Evolutionary conservation across 64 coral and sea anemone genomes (phyloP), one percentile per base, ranked within the genome.

Genomic region (Platygyra sinensis): DNA sequence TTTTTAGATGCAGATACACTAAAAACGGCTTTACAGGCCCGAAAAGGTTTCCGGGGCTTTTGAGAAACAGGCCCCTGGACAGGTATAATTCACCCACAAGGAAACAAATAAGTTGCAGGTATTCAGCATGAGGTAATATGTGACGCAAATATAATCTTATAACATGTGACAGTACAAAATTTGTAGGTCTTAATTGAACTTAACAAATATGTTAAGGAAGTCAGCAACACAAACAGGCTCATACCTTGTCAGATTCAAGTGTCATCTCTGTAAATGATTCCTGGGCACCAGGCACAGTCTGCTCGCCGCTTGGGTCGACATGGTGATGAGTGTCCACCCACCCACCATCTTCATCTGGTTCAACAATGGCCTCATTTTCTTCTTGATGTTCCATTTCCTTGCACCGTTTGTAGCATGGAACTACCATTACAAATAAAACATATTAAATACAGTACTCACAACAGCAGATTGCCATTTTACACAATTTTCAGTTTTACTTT

Each of bases 341-440:
- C 0, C 96, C 96, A 67, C 94, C 96, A 85, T 99, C 96, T 86
- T 99, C 96, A 72, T 98, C 96, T 32, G 94, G 93, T 75, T 99
- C 96, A 42, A 99, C 96, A 73, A 99, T 99, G n/a, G 94, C 94
- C 88, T 99, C 96, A 85, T 99, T 99, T 73, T 99, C 96, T 39
- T 95, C 94, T 28, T 95, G 93, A 61, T 99, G 94, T 57, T 99
- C 96, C 94, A 99, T 99, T 75, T 99, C 94, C 80, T 99, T 99
- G 33, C 96, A 99, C 36, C 96, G 81, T 28, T 99, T 99, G 59
- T 99, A 99, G 62, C 96, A 99, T 24, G 96, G 96, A 16, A 99
- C 96, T 98, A 81, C 33, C 3, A 36, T 36, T 36, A 36, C 33
- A 36, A 36, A 36, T 3, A 36, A 36, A 36, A 36, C 33, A 36